Conservation (phyloP, 1,140 invertebrate genomes). For the Gryon sp. region DNA sequence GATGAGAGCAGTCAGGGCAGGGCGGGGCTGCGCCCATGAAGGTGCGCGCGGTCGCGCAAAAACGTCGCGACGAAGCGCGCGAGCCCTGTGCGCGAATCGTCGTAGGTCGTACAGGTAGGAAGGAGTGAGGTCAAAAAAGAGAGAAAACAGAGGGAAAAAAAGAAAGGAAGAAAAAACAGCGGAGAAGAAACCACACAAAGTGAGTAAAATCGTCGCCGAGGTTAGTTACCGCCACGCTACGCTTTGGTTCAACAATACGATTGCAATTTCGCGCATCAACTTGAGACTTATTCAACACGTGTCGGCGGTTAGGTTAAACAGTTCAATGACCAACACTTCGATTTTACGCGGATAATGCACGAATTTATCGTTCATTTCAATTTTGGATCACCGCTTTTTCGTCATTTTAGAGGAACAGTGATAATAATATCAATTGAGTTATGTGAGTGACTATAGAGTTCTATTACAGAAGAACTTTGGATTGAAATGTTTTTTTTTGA, state of each 20-base stretch:
- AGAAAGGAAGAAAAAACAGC: slow-evolving; percentile 67
- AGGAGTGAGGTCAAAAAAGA: slow-evolving; percentile 71
- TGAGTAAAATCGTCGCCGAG: slow-evolving; percentile 38
- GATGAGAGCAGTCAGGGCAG: slow-evolving; percentile 64
- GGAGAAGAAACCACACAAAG: slow-evolving; percentile 15
- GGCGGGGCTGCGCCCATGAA: slow-evolving; percentile 76
- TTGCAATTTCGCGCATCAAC: slow-evolving; percentile 21
- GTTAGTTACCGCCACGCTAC: slow-evolving; percentile 39
- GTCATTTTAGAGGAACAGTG: too few relatives aligned
- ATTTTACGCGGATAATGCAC: neutral
- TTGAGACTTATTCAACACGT: slow-evolving; percentile 37
- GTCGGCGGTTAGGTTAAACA: slow-evolving; percentile 16
- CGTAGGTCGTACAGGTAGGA: slow-evolving; percentile 73
- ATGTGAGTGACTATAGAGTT: too few relatives aligned
- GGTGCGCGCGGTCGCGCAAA: slow-evolving; percentile 71
- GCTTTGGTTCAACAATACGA: slow-evolving; percentile 21
- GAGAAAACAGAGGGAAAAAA: too few relatives aligned
- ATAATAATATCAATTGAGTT: too few relatives aligned
- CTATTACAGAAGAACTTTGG: too few relatives aligned
- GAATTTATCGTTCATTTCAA: slow-evolving; percentile 14
- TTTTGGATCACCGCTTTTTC: too few relatives aligned
- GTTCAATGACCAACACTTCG: slow-evolving; percentile 20
- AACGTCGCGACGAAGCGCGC: slow-evolving; percentile 50
- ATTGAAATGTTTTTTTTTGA: too few relatives aligned
- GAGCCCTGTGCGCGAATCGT: slow-evolving; percentile 67